phyloP scores from a whole-genome alignment of 2,797 vertebrate species.

The Vipera latastei region DNA sequence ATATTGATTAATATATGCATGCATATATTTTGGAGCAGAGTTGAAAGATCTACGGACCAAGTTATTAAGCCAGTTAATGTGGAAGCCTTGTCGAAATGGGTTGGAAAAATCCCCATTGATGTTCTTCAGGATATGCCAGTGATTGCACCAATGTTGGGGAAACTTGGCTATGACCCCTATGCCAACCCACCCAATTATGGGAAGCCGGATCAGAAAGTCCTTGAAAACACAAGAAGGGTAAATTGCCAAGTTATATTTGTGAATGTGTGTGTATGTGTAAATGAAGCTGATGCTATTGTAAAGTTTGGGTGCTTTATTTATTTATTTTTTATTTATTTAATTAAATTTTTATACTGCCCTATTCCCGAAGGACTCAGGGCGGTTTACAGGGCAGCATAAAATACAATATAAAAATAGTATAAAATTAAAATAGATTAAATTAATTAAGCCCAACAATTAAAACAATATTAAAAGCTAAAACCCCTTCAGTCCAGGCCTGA shows the following conservation, averaged over 20 bases:
- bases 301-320: neutral
- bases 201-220: slow-evolving; percentile 87
- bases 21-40: slow-evolving; percentile 69
- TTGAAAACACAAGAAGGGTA: slow-evolving; percentile 96
- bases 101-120: slow-evolving; percentile 92
- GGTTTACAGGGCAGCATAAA: too few species aligned
- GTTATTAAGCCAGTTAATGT: slow-evolving; percentile 97
- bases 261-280: neutral
- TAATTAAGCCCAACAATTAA: too few species aligned
- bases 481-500: too few species aligned
- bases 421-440: too few species aligned
- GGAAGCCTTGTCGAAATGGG: slow-evolving; percentile 96
- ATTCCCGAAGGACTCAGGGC: too few species aligned
- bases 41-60: slow-evolving; percentile 96
- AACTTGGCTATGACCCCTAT: slow-evolving; percentile 92
- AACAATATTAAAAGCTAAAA: too few species aligned
- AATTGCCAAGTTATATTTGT: slow-evolving; percentile 40
- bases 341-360: too few species aligned
- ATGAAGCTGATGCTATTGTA: neutral
- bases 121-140: slow-evolving; percentile 92
- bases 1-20: neutral
- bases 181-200: slow-evolving; percentile 97
- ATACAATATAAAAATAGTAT: too few species aligned
- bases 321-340: too few species aligned
- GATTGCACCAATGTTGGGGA: slow-evolving; percentile 93